These are phyloP conservation scores for Prietella phreatophila DNA, from an alignment of 2,113 vertebrate genomes.

Conservation along the genomic window DNA sequence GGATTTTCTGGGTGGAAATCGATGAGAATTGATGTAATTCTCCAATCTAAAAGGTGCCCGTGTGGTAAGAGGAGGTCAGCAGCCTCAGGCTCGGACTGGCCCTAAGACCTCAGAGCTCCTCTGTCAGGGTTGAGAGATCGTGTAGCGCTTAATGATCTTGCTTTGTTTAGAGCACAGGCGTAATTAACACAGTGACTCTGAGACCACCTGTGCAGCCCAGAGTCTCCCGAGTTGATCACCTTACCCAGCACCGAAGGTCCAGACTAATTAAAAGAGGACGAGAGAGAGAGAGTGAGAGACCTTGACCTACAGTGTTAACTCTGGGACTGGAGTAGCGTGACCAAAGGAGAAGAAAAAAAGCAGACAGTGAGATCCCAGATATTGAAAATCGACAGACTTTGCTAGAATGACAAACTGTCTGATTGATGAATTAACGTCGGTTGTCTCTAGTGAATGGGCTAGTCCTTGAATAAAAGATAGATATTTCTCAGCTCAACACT, in stretches of 20 bases:
- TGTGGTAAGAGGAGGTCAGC: neutral
- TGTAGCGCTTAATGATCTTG: conserved; percentile 43
- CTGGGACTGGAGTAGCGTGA: neutral
- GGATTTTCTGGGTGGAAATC: neutral
- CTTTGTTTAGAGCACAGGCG: conserved; percentile 48
- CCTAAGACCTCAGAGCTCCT: conserved; percentile 24
- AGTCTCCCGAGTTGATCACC: conserved; percentile 14
- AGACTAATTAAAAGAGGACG: conserved; percentile 53
- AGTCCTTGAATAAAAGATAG: neutral
- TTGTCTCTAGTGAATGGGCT: neutral
- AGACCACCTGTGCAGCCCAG: conserved; percentile 47
- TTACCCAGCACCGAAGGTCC: conserved; percentile 38
- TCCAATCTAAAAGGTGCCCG: neutral
- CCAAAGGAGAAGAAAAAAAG: neutral
- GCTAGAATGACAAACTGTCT: too few species aligned
- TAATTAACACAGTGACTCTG: conserved; percentile 58
- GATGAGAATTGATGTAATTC: neutral
- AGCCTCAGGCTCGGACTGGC: conserved; percentile 12
- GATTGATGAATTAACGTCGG: neutral
- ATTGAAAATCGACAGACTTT: neutral
- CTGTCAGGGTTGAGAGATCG: conserved; percentile 24
- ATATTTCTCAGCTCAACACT: neutral
- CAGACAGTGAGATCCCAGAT: neutral
- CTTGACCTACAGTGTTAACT: conserved; percentile 34
- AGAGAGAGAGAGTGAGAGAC: conserved; percentile 28